Evolutionary conservation across 2,888 invertebrate species (phyloP).

Genomic region (Hofmannophila pseudospretella): DNA sequence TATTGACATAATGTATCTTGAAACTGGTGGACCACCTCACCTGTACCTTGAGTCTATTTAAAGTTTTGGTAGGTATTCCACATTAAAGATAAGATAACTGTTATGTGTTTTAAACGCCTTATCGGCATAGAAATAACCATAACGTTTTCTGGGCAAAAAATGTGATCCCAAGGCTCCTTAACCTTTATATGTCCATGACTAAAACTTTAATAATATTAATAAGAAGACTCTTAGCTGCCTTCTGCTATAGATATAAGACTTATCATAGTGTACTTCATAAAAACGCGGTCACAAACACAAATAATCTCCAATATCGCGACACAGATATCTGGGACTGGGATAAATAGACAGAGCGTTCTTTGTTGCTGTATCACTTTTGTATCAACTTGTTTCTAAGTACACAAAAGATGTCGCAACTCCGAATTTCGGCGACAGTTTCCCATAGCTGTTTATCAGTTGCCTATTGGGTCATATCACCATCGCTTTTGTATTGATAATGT

Average conservation of each 20-base stretch:
- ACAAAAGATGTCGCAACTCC: conserved; percentile 41
- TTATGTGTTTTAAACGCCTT: too few relatives aligned
- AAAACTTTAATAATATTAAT: conserved; percentile 3
- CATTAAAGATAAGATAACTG: too few relatives aligned
- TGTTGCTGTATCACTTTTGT: conserved; percentile 17
- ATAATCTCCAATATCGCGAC: conserved; percentile 1
- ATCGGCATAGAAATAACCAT: too few relatives aligned
- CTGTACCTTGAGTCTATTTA: too few relatives aligned
- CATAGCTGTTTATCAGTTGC: conserved; percentile 44
- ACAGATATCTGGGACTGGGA: conserved; percentile 26
- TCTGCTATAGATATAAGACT: not conserved
- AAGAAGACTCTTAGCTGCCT: not conserved
- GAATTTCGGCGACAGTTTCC: conserved; percentile 36
- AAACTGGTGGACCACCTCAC: too few relatives aligned
- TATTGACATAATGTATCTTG: too few relatives aligned
- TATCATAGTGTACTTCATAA: conserved; percentile 2
- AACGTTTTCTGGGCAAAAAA: too few relatives aligned
- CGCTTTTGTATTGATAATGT: conserved; percentile 35
- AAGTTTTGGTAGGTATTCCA: too few relatives aligned
- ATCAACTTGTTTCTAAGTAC: conserved; percentile 20
- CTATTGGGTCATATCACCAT: conserved; percentile 43
- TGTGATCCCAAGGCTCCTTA: too few relatives aligned
- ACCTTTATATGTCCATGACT: too few relatives aligned
- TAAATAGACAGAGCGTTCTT: conserved; percentile 24
- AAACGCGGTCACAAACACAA: conserved; percentile 7